Evolutionary conservation across 2,888 invertebrate genomes (phyloP).

Genomic region (Ypsolopha scabrella): DNA sequence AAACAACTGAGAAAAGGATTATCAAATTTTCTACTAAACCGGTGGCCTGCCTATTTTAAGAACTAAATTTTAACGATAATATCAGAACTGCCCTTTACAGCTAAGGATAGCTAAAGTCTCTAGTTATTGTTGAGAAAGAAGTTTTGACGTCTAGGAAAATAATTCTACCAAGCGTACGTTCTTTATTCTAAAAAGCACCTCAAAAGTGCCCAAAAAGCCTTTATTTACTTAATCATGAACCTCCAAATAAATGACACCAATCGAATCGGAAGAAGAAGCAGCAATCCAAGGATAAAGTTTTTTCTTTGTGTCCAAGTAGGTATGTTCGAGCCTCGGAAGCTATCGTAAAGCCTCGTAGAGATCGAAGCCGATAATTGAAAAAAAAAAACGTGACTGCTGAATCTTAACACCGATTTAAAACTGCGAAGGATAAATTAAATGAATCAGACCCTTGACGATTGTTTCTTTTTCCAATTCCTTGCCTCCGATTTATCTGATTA

Average conservation of each 20-base stretch:
- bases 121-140: too few relatives aligned
- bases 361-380: slow-evolving; percentile 59
- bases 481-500: slow-evolving; percentile 49
- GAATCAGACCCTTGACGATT: slow-evolving; percentile 46
- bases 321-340: slow-evolving; percentile 45
- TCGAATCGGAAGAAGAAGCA: neutral
- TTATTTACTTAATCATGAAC: too few relatives aligned
- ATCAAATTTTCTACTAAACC: too few relatives aligned
- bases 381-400: slow-evolving; percentile 54
- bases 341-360: slow-evolving; percentile 51
- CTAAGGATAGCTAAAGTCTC: too few relatives aligned
- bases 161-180: too few relatives aligned
- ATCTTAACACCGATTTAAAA: slow-evolving; percentile 66
- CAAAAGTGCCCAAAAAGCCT: too few relatives aligned
- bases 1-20: too few relatives aligned
- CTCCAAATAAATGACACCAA: neutral
- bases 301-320: neutral
- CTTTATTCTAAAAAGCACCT: too few relatives aligned
- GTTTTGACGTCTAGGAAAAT: too few relatives aligned
- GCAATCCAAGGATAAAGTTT: neutral
- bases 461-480: slow-evolving; percentile 47
- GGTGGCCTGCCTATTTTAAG: too few relatives aligned
- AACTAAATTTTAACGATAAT: too few relatives aligned
- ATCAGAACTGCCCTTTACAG: too few relatives aligned
- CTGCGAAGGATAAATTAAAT: slow-evolving; percentile 64